These are phyloP conservation scores for Orestias chungarensis DNA, from an alignment of 2,797 vertebrate genomes.

Conservation along the genomic window DNA sequence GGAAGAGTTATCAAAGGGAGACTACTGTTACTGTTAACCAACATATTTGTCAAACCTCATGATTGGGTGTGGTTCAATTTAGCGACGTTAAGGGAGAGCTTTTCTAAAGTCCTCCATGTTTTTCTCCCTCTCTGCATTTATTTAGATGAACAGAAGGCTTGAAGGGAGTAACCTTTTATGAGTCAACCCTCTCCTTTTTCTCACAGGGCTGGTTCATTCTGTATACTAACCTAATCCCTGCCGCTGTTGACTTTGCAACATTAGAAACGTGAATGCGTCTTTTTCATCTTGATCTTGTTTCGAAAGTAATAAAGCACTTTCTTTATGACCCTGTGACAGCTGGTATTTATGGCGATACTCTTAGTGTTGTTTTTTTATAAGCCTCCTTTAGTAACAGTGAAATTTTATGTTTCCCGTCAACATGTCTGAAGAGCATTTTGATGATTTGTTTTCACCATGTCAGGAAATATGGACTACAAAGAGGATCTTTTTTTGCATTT, in stretches of 20 bases:
- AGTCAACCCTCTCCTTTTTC: constrained; percentile 30
- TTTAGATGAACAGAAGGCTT: constrained; percentile 24
- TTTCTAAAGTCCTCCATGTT: constrained; percentile 21
- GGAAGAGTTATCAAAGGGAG: constrained; percentile 14
- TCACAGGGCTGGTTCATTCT: not conserved
- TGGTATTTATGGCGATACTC: constrained; percentile 16
- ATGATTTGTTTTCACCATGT: too few relatives aligned
- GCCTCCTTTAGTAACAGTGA: constrained; percentile 16
- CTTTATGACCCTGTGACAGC: constrained; percentile 14
- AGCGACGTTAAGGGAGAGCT: not conserved
- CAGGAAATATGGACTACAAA: too few relatives aligned
- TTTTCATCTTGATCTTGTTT: constrained; percentile 13
- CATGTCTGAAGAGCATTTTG: too few relatives aligned
- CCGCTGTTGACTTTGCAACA: not conserved
- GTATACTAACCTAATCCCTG: constrained; percentile 6
- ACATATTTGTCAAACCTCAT: constrained; percentile 21
- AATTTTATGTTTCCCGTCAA: constrained; percentile 16
- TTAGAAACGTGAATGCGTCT: not conserved
- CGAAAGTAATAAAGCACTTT: constrained; percentile 13
- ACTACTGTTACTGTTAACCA: constrained; percentile 37
- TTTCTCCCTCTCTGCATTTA: constrained; percentile 13
- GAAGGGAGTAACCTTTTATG: constrained; percentile 45
- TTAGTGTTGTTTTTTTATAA: constrained; percentile 15
- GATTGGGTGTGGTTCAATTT: constrained; percentile 44
- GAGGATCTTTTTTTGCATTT: not conserved